These are phyloP conservation scores for Campaea margaritaria DNA, from an alignment of 2,888 invertebrate species.

Conservation along the genomic window DNA sequence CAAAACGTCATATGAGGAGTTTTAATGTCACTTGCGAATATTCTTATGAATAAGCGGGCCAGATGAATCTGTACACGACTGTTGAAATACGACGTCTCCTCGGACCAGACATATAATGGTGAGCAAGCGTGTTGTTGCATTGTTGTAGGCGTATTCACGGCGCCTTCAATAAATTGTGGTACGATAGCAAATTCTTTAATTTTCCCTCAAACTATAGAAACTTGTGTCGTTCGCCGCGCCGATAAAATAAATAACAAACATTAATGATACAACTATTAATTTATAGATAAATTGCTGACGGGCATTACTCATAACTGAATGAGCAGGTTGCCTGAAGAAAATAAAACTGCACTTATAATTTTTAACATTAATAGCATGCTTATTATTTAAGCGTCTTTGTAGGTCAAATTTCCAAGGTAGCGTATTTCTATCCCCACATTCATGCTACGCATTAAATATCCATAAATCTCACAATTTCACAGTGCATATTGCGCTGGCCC, in stretches of 20 bases:
- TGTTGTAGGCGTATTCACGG: conserved; percentile 73
- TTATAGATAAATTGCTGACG: too few relatives aligned
- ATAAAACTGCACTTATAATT: too few relatives aligned
- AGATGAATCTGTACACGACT: conserved; percentile 82
- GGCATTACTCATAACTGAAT: too few relatives aligned
- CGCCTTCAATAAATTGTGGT: conserved; percentile 60
- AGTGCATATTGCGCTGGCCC: conserved; percentile 68
- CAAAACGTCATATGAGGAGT: conserved; percentile 73
- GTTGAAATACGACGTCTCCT: conserved; percentile 76
- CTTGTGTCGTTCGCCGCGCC: not conserved
- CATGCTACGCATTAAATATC: conserved; percentile 53
- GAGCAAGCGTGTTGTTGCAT: conserved; percentile 65
- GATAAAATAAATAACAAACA: not conserved
- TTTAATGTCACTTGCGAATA: conserved; percentile 77
- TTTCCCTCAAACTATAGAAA: conserved; percentile 14
- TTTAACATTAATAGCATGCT: too few relatives aligned
- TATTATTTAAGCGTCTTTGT: not conserved
- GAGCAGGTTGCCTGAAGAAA: too few relatives aligned
- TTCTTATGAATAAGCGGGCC: conserved; percentile 71
- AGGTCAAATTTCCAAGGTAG: conserved; percentile 18
- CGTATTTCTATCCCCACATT: conserved; percentile 31
- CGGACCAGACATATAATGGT: conserved; percentile 64
- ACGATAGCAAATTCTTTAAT: conserved; percentile 30
- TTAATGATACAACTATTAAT: not conserved
- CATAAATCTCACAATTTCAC: conserved; percentile 76